phyloP scores from a whole-genome alignment of 2,888 invertebrate species.

The Cenopis cana region DNA sequence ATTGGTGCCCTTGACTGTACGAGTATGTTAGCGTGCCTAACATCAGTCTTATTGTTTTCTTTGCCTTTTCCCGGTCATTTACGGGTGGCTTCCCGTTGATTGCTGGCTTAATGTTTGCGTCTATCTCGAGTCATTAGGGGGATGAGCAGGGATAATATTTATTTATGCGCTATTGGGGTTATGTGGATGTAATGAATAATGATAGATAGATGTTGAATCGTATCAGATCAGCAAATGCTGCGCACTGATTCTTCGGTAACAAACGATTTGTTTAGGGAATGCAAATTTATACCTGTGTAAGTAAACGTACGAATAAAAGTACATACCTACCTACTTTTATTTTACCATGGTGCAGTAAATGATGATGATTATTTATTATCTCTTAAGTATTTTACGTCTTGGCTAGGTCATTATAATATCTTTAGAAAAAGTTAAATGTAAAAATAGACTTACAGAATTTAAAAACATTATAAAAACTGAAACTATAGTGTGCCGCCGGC shows the following conservation, averaged over 20 bases:
- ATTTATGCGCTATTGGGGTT: constrained; percentile 33
- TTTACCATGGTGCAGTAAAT: too few relatives aligned
- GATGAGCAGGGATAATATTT: constrained; percentile 32
- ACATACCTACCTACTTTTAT: too few relatives aligned
- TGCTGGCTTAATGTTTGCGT: constrained; percentile 38
- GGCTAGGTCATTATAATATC: too few relatives aligned
- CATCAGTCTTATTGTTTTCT: constrained; percentile 44
- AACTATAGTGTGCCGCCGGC: too few relatives aligned
- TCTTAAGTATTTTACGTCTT: too few relatives aligned
- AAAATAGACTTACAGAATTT: too few relatives aligned
- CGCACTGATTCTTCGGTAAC: neutral
- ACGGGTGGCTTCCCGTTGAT: constrained; percentile 37
- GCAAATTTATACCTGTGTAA: neutral
- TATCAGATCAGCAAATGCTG: neutral
- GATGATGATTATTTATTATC: too few relatives aligned
- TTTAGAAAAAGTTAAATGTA: too few relatives aligned
- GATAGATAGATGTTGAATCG: constrained; percentile 5
- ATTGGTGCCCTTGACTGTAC: too few relatives aligned
- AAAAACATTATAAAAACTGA: too few relatives aligned
- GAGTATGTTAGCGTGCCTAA: constrained; percentile 32
- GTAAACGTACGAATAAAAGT: too few relatives aligned
- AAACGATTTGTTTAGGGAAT: neutral
- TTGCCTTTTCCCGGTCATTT: constrained; percentile 39
- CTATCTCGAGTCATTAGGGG: constrained; percentile 39
- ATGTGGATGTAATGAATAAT: constrained; percentile 22